A percentile compares a stretch with the other conserved stretches of the same genome.
phyloP scores from a whole-genome alignment of 2,797 vertebrate species.

The Mus spretus region DNA sequence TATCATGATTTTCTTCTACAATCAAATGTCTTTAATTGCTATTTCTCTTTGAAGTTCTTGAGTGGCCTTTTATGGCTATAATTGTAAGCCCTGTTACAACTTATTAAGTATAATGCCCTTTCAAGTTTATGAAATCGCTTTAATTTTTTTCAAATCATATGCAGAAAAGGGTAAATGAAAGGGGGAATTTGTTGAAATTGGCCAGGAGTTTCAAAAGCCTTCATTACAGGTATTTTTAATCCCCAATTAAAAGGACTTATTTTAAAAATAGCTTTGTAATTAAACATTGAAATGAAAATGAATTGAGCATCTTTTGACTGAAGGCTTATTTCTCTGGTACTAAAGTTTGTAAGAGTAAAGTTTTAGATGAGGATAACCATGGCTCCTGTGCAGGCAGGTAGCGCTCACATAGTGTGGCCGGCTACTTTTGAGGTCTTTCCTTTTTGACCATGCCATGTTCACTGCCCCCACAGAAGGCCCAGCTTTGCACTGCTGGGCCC shows the following conservation, averaged over 20 bases:
- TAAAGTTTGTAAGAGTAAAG: neutral
- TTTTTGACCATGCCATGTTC: neutral
- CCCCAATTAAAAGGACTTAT: neutral
- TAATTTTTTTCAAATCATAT: conserved; percentile 62
- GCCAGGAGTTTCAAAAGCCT: neutral
- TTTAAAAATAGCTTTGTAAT: conserved; percentile 47
- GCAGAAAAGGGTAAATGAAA: conserved; percentile 32
- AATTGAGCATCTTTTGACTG: conserved; percentile 41
- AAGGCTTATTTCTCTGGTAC: neutral
- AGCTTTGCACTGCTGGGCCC: no score
- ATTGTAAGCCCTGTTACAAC: neutral
- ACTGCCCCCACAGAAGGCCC: neutral
- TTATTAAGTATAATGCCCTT: conserved; percentile 62
- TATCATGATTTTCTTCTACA: neutral
- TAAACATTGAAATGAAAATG: conserved; percentile 62
- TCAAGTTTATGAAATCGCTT: conserved; percentile 60
- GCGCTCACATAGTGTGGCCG: neutral
- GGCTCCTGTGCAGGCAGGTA: neutral
- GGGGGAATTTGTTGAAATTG: conserved; percentile 27
- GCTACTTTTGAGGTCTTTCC: neutral
- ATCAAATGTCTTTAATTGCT: conserved; percentile 28
- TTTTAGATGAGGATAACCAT: neutral
- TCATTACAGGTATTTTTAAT: conserved; percentile 39
- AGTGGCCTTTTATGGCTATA: neutral
- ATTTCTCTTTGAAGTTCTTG: conserved; percentile 46